Evolutionary conservation across 2,797 vertebrate genomes (phyloP).

Genomic region (Novumbra hubbsi): DNA sequence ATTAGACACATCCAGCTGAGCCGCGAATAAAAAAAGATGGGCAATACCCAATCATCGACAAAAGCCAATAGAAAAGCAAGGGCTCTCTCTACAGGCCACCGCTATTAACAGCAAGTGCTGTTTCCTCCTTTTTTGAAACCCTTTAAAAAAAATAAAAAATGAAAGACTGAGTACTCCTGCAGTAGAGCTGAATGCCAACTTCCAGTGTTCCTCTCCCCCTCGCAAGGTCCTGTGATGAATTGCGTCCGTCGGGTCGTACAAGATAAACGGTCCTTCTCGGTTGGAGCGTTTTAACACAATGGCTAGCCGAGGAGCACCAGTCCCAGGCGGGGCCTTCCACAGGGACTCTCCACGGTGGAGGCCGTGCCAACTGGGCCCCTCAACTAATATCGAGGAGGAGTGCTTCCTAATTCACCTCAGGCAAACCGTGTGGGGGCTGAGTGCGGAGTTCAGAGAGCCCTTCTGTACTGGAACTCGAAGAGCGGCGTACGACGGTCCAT

Average conservation of each 20-base stretch:
- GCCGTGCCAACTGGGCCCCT: not conserved
- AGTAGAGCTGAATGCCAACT: not conserved
- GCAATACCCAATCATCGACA: not conserved
- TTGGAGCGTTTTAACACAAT: not conserved
- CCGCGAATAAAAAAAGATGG: not conserved
- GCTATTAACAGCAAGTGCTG: not conserved
- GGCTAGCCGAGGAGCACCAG: not conserved
- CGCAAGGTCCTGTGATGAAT: not conserved
- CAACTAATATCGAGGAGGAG: not conserved
- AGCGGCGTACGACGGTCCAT: not conserved
- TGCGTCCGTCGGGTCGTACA: not conserved
- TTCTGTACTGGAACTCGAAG: not conserved
- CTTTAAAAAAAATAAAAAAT: too few relatives aligned
- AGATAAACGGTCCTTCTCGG: not conserved
- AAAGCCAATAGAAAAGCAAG: not conserved
- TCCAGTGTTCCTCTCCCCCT: not conserved
- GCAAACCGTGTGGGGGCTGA: not conserved
- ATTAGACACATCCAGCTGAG: not conserved
- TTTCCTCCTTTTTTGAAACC: too few relatives aligned
- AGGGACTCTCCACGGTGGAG: not conserved
- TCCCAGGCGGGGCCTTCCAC: not conserved
- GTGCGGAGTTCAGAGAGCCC: not conserved
- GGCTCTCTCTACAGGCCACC: slow-evolving; percentile 12
- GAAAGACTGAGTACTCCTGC: not conserved
- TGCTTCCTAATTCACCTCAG: not conserved